These are phyloP conservation scores for Cryptotermes secundus DNA, from an alignment of 1,140 invertebrate genomes.

Conservation along the genomic window DNA sequence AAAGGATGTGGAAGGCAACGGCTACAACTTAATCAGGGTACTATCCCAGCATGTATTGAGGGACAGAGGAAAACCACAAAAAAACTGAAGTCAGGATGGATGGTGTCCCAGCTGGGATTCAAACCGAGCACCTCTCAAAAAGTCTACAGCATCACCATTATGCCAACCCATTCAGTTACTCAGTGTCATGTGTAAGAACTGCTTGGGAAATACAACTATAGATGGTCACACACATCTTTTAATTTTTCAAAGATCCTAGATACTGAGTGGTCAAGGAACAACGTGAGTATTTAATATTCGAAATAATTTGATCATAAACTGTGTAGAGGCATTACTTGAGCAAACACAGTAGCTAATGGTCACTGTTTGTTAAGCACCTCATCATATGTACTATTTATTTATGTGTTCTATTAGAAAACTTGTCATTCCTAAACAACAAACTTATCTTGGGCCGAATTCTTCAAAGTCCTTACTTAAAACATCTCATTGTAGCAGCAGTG, in stretches of 20 bases:
- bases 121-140: neutral
- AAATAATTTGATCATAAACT: neutral
- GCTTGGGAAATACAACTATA: neutral
- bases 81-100: no score
- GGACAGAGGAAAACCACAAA: no score
- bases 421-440: neutral
- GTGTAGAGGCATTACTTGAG: neutral
- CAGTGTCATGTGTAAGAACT: neutral
- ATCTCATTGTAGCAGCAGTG: neutral
- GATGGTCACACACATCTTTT: neutral
- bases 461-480: neutral
- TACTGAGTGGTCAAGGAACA: neutral
- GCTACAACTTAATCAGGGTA: no score
- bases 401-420: neutral
- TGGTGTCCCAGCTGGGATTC: no score
- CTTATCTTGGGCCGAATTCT: neutral
- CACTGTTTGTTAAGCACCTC: neutral
- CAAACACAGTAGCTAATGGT: constrained; percentile 4
- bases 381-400: neutral
- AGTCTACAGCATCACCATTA: neutral
- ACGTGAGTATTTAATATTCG: neutral
- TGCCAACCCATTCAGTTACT: neutral
- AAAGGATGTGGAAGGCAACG: no score
- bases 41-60: no score
- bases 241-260: neutral